These are phyloP conservation scores for Platichthys flesus DNA, from an alignment of 2,113 vertebrate genomes.

Conservation along the genomic window DNA sequence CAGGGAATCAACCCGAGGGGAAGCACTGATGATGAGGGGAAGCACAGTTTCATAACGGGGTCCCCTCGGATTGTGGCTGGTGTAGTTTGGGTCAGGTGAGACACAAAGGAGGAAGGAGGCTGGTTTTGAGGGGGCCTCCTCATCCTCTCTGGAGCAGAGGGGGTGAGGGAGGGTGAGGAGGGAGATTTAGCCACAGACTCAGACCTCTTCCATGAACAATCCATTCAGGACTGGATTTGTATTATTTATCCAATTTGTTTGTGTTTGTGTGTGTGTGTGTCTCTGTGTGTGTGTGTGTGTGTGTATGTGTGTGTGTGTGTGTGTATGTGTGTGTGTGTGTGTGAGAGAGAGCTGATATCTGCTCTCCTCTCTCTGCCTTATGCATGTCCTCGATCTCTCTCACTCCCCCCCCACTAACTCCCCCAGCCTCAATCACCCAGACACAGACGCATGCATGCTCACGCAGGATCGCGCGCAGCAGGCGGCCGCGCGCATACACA, in stretches of 20 bases:
- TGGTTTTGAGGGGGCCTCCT: slow-evolving; percentile 13
- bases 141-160: background rate
- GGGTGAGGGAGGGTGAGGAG: slow-evolving; percentile 6
- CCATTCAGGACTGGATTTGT: slow-evolving; percentile 36
- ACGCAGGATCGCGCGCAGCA: slow-evolving; percentile 77
- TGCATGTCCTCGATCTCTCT: slow-evolving; percentile 54
- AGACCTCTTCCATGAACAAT: slow-evolving; percentile 34
- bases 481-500: slow-evolving; percentile 79
- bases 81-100: slow-evolving; percentile 26
- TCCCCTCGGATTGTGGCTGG: slow-evolving; percentile 8
- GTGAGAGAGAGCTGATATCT: slow-evolving; percentile 56
- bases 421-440: slow-evolving; percentile 76
- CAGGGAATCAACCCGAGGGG: slow-evolving; percentile 48
- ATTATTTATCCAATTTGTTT: background rate
- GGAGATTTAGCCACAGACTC: slow-evolving; percentile 24
- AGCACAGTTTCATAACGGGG: background rate
- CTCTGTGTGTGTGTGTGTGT: background rate
- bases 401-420: background rate
- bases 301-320: background rate
- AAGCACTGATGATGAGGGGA: slow-evolving; percentile 7
- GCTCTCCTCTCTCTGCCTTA: slow-evolving; percentile 63
- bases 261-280: background rate
- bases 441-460: slow-evolving; percentile 81
- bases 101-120: slow-evolving; percentile 22
- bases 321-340: background rate